phyloP scores from a whole-genome alignment of 2,888 invertebrate genomes.

The Alsophila aescularia region DNA sequence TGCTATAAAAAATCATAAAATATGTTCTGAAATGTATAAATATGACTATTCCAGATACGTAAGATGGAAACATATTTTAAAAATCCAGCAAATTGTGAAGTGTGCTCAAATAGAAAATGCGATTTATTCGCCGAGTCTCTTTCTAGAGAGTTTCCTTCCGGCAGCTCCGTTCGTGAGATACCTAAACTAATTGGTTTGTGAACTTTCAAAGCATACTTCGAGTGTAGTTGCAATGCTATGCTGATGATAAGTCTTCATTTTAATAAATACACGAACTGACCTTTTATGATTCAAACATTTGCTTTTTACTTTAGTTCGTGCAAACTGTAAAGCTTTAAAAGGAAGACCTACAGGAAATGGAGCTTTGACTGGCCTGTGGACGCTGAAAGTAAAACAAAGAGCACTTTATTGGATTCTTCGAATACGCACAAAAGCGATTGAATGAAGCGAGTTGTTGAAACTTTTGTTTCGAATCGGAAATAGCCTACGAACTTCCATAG shows the following conservation, averaged over 20 bases:
- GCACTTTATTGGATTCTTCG: conserved; percentile 31
- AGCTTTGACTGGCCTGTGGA: conserved; percentile 17
- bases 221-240: conserved; percentile 14
- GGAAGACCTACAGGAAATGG: conserved; percentile 11
- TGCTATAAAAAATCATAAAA: too few species aligned
- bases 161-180: conserved; percentile 18
- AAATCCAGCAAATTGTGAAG: conserved; percentile 11
- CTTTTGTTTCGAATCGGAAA: conserved; percentile 22
- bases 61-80: conserved; percentile 2
- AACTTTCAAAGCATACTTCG: conserved; percentile 29
- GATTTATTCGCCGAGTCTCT: conserved; percentile 23
- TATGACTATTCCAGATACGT: not conserved
- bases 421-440: conserved; percentile 26
- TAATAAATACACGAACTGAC: conserved; percentile 23
- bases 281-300: not conserved
- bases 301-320: not conserved
- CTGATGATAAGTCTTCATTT: conserved; percentile 20
- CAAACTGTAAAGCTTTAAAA: conserved; percentile 8
- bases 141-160: conserved; percentile 12
- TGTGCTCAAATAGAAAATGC: conserved; percentile 25
- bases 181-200: conserved; percentile 35
- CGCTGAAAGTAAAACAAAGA: conserved; percentile 24
- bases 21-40: not conserved
- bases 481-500: conserved; percentile 16
- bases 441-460: conserved; percentile 24